These are phyloP conservation scores for Actinia equina DNA, from an alignment of 64 coral and sea anemone genomes.

Conservation along the genomic window DNA sequence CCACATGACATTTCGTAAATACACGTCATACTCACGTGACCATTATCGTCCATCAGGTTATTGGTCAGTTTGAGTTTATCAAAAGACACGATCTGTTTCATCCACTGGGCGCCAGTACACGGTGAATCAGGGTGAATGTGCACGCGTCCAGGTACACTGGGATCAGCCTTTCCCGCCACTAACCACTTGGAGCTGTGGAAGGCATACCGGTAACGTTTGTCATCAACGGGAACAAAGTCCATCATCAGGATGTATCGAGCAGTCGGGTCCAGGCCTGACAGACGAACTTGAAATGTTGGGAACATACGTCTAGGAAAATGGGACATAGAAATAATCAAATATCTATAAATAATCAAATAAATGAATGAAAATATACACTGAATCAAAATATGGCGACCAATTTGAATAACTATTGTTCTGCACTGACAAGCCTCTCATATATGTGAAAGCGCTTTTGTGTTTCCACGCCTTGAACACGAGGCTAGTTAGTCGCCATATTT, in stretches of 20 bases:
- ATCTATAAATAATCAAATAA: neutral
- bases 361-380: neutral
- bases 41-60: slow-evolving; percentile 92
- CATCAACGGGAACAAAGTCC: slow-evolving; percentile 96
- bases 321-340: neutral
- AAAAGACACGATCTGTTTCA: slow-evolving; percentile 90
- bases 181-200: slow-evolving; percentile 98
- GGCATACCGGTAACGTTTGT: slow-evolving; percentile 95
- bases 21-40: slow-evolving; percentile 46
- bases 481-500: too few relatives aligned
- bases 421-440: too few relatives aligned
- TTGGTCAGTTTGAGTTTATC: slow-evolving; percentile 93
- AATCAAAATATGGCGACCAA: too few relatives aligned
- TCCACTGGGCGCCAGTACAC: slow-evolving; percentile 94
- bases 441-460: too few relatives aligned
- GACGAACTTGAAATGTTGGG: slow-evolving; percentile 77
- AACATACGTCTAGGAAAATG: slow-evolving; percentile 82
- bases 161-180: slow-evolving; percentile 96
- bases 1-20: too few relatives aligned
- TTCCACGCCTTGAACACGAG: too few relatives aligned
- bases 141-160: slow-evolving; percentile 85
- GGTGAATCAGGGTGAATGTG: slow-evolving; percentile 98
- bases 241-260: slow-evolving; percentile 93
- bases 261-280: slow-evolving; percentile 75
- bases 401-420: too few relatives aligned